phyloP scores from a whole-genome alignment of 2,113 vertebrate genomes.

The Spizaetus ornatus region DNA sequence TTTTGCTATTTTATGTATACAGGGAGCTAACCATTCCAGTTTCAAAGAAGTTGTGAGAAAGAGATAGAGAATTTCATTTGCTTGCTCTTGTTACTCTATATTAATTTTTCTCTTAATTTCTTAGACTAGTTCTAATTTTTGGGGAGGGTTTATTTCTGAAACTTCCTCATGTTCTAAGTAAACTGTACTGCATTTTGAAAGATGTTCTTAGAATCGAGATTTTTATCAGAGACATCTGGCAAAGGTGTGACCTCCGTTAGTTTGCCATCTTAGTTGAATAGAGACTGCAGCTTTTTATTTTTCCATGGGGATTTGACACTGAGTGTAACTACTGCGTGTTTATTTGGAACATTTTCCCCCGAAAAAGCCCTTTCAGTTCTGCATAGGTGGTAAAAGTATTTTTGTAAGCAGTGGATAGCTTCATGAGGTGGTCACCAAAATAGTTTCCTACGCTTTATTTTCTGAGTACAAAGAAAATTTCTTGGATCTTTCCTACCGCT shows the following conservation, averaged over 20 bases:
- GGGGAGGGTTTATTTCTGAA: neutral
- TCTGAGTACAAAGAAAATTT: neutral
- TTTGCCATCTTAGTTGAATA: neutral
- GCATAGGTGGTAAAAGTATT: neutral
- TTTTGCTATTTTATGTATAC: neutral
- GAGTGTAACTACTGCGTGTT: neutral
- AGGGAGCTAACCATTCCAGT: neutral
- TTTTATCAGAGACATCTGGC: neutral
- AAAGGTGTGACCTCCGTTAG: neutral
- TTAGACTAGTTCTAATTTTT: neutral
- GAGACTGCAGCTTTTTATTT: neutral
- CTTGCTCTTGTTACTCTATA: neutral
- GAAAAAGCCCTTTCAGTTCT: neutral
- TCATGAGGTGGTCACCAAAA: neutral
- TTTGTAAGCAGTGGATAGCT: neutral
- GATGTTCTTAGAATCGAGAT: neutral
- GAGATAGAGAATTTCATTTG: neutral
- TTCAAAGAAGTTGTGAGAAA: neutral
- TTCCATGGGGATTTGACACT: neutral
- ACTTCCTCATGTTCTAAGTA: neutral
- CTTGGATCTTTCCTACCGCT: accelerated
- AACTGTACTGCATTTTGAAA: neutral
- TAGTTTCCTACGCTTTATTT: neutral
- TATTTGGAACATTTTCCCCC: neutral
- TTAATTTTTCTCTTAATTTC: neutral